Base-by-base conservation (phyloP, 2,113 vertebrate species). In the Phyllostomus discolor region DNA sequence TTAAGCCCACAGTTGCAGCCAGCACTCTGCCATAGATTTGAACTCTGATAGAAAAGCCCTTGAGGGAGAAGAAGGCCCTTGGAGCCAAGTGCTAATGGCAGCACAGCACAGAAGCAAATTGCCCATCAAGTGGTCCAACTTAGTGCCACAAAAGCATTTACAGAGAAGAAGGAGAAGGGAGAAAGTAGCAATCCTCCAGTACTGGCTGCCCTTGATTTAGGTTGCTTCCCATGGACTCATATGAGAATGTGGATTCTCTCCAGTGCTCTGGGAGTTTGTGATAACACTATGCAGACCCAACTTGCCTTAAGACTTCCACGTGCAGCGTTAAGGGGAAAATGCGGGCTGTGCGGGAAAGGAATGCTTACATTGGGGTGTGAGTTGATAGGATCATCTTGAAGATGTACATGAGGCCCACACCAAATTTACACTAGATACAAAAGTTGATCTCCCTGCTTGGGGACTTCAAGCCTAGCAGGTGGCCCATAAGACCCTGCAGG, bases 71-170 rank as follows among this genome's bases (percentile, higher is more conserved):
- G 20, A 52, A 43, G 83, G 0, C 0, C 0, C 0, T 38, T 12
- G 28, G 90, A 88, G 78, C 90, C 88, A 86, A 94, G 92, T 86
- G 95, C 93, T 96, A 87, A 97, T 90, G 91, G 95, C 85, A 75
- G 62, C 87, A 91, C 16, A 22, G 80, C 50, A 66, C 54, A 86
- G 52, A 93, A 97, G 93, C 96, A 97, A 98, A 97, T 94, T 59
- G 48, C 59, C 96, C 94, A 94, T 95, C 97, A 96, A 95, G 96
- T 86, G 76, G 93, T 82, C 93, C 91, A 97, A 93, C 91, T 92
- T 94, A 48, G 93, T 91, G 80, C 88, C 66, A 7, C 46, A 84
- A 35, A 66, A 97, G 31, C 83, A 90, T 91, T 92, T 80, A 6
- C n/a, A 84, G 12, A 79, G 1, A 6, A 26, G 69, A 90, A 89